Evolutionary conservation across 2,888 invertebrate species (phyloP), one percentile per base, ranked within the genome.

Genomic region (Venusia cambrica): DNA sequence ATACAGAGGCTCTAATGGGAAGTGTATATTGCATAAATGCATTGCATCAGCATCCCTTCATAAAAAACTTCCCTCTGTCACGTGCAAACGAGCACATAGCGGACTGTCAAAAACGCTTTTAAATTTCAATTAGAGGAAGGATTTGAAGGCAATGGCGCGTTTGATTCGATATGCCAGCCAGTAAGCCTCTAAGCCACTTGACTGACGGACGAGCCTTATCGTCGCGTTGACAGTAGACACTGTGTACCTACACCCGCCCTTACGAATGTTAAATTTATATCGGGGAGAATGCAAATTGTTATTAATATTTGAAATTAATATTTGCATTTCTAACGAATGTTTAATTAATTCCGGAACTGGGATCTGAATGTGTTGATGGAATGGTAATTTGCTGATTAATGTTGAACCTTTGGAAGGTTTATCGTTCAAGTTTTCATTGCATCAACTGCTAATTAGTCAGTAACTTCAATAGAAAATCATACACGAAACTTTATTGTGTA

Each of bases 121-220:
- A 70, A 70, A 72, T 66, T 69, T 70, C 71, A 72, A 72, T 72
- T 71, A 70, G 68, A 61, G 62, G 53, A 53, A 54, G 68, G 67
- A 59, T 70, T 64, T 50, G 52, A 32, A 52, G 50, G 52, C 71
- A 68, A 71, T 70, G 69, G 69, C 52, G 67, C 73, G 70, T 57
- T 65, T 71, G 66, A 73, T 67, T 62, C 62, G 54, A 56, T 52
- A 51, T 56, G 57, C 57, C 57, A 59, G 47, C 57, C 55, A 51
- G 54, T 58, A 61, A 69, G 60, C 64, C 63, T 51, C 55, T 71
- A 71, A 71, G 68, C 69, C 54, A 53, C 31, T 51, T 57, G 63
- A 57, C 61, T 56, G 68, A 59, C 59, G 55, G 60, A 51, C 59
- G 59, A 48, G 41, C 51, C 36, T 43, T 48, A 48, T 47, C 54